phyloP scores from a whole-genome alignment of 2,113 vertebrate genomes.

The Romanogobio albipinnatus region DNA sequence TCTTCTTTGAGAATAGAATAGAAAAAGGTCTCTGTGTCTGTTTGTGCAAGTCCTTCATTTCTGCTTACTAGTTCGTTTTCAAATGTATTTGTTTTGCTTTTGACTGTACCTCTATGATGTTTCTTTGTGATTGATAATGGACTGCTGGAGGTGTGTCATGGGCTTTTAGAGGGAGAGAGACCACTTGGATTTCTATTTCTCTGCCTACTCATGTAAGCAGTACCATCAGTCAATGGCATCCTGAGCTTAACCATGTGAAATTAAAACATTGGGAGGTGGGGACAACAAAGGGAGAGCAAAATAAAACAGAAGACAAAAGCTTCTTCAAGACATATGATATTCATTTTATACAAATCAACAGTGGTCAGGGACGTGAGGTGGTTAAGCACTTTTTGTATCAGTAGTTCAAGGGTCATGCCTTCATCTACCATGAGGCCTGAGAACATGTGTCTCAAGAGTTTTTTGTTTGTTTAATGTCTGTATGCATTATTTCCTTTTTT shows the following conservation, averaged over 20 bases:
- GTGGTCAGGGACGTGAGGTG: not conserved
- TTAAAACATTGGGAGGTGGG: constrained; percentile 71
- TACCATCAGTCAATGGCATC: constrained; percentile 74
- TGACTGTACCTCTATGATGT: constrained; percentile 68
- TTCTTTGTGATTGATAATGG: constrained; percentile 77
- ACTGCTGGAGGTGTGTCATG: constrained; percentile 70
- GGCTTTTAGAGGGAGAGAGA: constrained; percentile 72
- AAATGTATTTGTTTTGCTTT: not conserved
- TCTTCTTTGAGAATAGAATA: not conserved
- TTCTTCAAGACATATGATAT: constrained; percentile 26
- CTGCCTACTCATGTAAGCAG: constrained; percentile 71
- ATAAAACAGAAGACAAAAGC: constrained; percentile 57
- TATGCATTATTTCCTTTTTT: not conserved
- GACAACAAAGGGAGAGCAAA: constrained; percentile 38
- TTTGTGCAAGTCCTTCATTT: not conserved
- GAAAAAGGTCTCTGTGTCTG: not conserved
- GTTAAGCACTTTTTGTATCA: not conserved
- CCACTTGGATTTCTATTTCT: constrained; percentile 79
- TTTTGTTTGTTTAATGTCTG: not conserved
- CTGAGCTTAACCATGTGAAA: constrained; percentile 72
- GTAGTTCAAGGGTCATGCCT: not conserved
- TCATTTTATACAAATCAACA: constrained; percentile 38
- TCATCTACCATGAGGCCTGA: not conserved
- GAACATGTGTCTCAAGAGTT: not conserved
- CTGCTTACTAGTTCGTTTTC: not conserved